Base-by-base conservation (phyloP, 1,140 invertebrate genomes). In the Drosophila asahinai region DNA sequence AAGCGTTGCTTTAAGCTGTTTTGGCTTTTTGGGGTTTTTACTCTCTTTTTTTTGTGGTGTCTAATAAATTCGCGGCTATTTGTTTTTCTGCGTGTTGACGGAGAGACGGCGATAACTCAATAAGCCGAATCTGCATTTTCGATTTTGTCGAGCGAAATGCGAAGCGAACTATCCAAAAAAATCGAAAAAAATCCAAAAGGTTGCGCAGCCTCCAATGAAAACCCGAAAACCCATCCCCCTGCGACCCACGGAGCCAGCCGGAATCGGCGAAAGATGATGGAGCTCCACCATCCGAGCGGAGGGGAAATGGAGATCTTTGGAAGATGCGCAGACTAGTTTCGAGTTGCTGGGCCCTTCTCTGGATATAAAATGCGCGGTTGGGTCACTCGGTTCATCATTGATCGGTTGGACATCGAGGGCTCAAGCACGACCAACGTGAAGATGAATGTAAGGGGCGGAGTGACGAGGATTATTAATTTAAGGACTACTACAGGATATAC, bases 351-450 rank as follows among this genome's bases (percentile, higher is more conserved):
- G 49, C 63, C 40, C 49, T 59, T 42, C 59, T 62, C 54, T 59
- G 77, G 65, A 81, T 92, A 92, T 92, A 92, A 92, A 92, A 90
- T 78, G 77, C 81, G 80, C 77, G 73, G 62, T 36, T 65, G 70
- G 90, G 83, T 90, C 80, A 86, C 33, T 68, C 59, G 82, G 72
- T 59, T 64, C 83, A 92, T 92, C 90, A 92, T 92, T 92, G 76
- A 89, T 76, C 86, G 81, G 78, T 92, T 92, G 90, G 90, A 92
- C 80, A 86, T 79, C 86, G 77, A 92, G 83, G 77, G 86, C 86
- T 90, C 61, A 92, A 81, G 90, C 86, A 92, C 84, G 84, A 92
- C 90, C 90, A 86, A 91, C 90, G 83, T 77, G 64, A 90, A 83
- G 60, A 92, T 92, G 90, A 92, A 86, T 77, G 90, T 92, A 92